Evolutionary conservation across 2,113 vertebrate species (phyloP).

Genomic region (Falco punctatus): DNA sequence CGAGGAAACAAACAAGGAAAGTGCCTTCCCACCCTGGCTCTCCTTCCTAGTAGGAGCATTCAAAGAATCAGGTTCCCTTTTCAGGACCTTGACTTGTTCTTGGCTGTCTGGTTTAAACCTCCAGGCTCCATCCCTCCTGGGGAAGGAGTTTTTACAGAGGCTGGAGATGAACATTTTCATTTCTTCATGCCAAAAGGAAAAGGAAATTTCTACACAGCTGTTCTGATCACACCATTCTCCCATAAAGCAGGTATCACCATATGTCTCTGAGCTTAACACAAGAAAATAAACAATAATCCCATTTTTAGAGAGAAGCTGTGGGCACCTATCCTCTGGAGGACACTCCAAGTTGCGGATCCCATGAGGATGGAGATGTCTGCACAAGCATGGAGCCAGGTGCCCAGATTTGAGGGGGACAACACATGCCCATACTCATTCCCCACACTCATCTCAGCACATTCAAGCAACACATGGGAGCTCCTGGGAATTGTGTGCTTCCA

Average conservation of each 20-base stretch:
- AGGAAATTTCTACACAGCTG: not conserved
- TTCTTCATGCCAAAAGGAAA: not conserved
- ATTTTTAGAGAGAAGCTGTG: not conserved
- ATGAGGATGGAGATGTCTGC: not conserved
- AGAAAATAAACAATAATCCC: not conserved
- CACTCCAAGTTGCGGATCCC: not conserved
- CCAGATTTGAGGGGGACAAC: not conserved
- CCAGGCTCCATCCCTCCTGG: not conserved
- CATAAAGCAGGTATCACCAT: not conserved
- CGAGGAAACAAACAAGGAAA: not conserved
- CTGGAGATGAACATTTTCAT: not conserved
- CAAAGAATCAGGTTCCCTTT: not conserved
- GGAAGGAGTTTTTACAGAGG: not conserved
- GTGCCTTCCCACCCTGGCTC: not conserved
- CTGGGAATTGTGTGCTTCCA: rapidly evolving
- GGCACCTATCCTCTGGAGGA: not conserved
- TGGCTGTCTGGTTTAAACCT: not conserved
- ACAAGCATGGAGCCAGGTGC: not conserved
- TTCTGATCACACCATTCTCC: not conserved
- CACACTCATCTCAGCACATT: rapidly evolving
- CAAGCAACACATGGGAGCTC: not conserved
- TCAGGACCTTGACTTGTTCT: not conserved
- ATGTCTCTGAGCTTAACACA: not conserved
- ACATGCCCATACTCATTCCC: not conserved
- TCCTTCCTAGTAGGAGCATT: not conserved